Evolutionary conservation across 2,113 vertebrate genomes (phyloP), one percentile per base, ranked within the genome.

Genomic region (Oreochromis spilurus): DNA sequence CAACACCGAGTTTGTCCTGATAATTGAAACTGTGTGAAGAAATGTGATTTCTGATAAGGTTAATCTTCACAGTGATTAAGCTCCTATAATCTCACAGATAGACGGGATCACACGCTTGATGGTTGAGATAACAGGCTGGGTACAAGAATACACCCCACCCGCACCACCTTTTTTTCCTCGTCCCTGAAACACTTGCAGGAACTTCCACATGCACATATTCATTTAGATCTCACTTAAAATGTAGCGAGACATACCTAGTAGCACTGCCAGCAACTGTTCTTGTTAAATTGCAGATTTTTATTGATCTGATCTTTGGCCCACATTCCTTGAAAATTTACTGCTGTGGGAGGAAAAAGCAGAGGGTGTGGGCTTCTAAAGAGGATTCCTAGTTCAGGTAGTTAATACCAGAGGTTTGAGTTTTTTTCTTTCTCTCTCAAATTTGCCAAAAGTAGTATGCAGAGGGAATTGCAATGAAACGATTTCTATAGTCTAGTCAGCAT

Each of bases 221-320:
- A 43, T 55, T 45, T 43, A 78, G 70, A 85, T 84, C 79, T 60
- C 58, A 24, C 65, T 95, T 90, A 85, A 90, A 89, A 93, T 91
- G 88, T 82, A 90, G 87, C 52, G 19, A 45, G 57, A 87, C 34
- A 82, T 48, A 75, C 84, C 38, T 70, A 24, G 78, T 67, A 75
- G 90, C 86, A 92, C 86, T 83, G 72, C 85, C 77, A 93, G 94
- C 94, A 95, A 95, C 91, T 95, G 93, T 92, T 93, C 92, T 94
- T 93, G 94, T 95, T 95, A 93, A 96, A 94, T 91, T 94, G 88
- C 84, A 95, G 88, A 87, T 75, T 87, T 93, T 88, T 94, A 95
- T 95, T 93, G 94, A 95, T 95, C 92, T 86, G 82, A n/a, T 84
- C 70, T 84, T 54, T 83, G 24, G 57, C 86, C 84, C 14, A 84